phyloP scores from a whole-genome alignment of 2,113 vertebrate genomes.

The Aplodontia rufa region DNA sequence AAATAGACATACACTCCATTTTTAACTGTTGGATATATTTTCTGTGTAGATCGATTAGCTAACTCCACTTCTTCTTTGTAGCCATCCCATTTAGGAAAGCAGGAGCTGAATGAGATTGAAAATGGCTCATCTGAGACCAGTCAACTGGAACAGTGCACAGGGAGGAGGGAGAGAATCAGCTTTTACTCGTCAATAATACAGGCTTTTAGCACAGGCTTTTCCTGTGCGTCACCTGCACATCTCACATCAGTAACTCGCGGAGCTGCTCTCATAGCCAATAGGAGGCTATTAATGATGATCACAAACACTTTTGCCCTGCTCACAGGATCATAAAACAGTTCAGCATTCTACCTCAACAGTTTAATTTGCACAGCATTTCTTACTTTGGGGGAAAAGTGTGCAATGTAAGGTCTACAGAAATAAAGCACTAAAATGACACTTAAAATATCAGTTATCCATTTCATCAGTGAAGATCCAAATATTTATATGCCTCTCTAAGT shows the following conservation, averaged over 20 bases:
- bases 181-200: neutral
- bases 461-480: constrained; percentile 4
- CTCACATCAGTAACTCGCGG: neutral
- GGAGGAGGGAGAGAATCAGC: neutral
- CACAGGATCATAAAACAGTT: neutral
- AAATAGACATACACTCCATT: neutral
- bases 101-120: neutral
- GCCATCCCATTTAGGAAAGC: neutral
- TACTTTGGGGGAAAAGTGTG: neutral
- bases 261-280: neutral
- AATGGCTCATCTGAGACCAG: neutral
- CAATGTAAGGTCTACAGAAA: neutral
- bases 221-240: neutral
- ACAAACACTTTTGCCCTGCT: neutral
- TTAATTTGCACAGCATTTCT: neutral
- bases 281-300: neutral
- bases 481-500: neutral
- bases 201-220: neutral
- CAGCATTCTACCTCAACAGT: neutral
- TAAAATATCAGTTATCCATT: neutral
- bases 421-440: neutral
- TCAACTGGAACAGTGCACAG: neutral
- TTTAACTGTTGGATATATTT: neutral
- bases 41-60: neutral
- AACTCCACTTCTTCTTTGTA: neutral